Conservation (phyloP, 2,797 vertebrate species). For the Gorsachius magnificus region DNA sequence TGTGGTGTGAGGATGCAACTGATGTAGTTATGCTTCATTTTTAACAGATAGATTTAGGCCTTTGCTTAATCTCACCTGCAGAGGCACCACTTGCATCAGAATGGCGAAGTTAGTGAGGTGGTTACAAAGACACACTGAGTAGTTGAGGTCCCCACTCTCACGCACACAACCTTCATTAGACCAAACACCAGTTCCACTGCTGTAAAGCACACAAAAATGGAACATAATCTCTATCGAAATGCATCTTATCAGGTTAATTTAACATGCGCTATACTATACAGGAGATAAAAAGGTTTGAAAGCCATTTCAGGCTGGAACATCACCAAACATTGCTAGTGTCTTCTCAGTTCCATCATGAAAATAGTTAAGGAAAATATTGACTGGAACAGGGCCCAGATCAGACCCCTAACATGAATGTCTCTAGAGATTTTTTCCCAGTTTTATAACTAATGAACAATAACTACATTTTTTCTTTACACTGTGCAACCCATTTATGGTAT, state of each 20-base stretch:
- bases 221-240: not conserved
- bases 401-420: not conserved
- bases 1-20: not conserved
- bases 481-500: not conserved
- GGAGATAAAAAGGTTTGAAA: not conserved
- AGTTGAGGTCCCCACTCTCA: slow-evolving; percentile 83
- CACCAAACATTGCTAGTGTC: not conserved
- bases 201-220: slow-evolving; percentile 55
- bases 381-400: not conserved
- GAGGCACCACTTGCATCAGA: slow-evolving; percentile 96
- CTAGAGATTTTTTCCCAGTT: not conserved
- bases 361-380: not conserved
- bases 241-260: not conserved
- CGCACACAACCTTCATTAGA: slow-evolving; percentile 88
- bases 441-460: rapidly evolving
- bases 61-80: slow-evolving; percentile 83
- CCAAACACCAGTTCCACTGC: slow-evolving; percentile 89
- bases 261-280: not conserved
- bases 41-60: not conserved
- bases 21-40: not conserved
- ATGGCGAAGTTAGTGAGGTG: slow-evolving; percentile 99
- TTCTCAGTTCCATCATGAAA: not conserved
- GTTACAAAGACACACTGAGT: slow-evolving; percentile 90
- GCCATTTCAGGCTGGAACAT: not conserved
- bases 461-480: not conserved